Conservation (phyloP, 2,888 invertebrate species). For the Crematogaster levior region DNA sequence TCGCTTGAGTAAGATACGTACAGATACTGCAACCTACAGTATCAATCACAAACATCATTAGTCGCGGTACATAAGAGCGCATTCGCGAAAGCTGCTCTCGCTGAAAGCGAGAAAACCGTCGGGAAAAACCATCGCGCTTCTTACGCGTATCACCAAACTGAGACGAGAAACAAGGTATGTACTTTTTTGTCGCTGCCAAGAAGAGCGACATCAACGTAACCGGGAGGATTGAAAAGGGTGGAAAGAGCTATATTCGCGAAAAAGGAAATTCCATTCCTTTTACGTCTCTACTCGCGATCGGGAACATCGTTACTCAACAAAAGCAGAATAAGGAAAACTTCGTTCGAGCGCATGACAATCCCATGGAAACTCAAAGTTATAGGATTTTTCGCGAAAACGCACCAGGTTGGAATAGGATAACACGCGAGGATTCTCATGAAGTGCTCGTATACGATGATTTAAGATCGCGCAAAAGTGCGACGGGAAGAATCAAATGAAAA, state of each 20-base stretch:
- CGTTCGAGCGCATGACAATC: constrained; percentile 26
- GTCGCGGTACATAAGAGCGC: constrained; percentile 27
- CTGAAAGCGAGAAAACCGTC: background rate
- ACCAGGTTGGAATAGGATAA: background rate
- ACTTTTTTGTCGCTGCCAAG: background rate
- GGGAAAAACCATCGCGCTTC: constrained; percentile 8
- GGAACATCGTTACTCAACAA: constrained; percentile 32
- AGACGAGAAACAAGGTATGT: constrained; percentile 36
- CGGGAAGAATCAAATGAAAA: background rate
- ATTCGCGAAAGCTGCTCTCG: constrained; percentile 16
- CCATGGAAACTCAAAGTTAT: constrained; percentile 23
- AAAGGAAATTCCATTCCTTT: constrained; percentile 11
- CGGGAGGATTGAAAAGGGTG: background rate
- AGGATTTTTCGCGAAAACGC: background rate
- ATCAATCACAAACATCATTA: constrained; percentile 52
- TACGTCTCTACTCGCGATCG: constrained; percentile 7
- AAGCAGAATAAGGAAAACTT: constrained; percentile 37
- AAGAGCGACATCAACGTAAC: constrained; percentile 9
- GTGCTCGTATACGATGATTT: constrained; percentile 9
- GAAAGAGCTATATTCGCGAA: background rate
- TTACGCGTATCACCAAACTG: constrained; percentile 26
- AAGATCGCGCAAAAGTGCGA: constrained; percentile 11
- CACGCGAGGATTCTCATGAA: background rate
- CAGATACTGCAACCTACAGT: no score
- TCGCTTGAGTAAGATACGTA: constrained; percentile 11